phyloP scores from a whole-genome alignment of 2,113 vertebrate genomes.

The Malaclemys terrapin region DNA sequence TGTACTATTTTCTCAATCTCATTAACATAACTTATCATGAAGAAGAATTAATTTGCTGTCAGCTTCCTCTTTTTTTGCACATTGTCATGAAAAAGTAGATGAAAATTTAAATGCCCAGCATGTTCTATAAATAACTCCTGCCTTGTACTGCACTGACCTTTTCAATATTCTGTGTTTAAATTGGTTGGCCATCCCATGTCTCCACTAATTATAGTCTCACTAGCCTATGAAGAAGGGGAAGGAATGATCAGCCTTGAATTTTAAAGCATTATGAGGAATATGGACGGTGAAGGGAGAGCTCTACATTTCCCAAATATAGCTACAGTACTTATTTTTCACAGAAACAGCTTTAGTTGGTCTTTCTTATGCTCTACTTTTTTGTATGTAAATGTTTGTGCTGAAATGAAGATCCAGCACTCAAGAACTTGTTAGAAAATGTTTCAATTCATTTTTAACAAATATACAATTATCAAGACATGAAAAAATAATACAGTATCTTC shows the following conservation, averaged over 20 bases:
- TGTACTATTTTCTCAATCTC: neutral
- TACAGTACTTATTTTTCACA: neutral
- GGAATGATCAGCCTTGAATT: neutral
- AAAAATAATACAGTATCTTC: neutral
- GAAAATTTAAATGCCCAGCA: neutral
- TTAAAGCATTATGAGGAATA: neutral
- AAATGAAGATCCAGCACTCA: neutral
- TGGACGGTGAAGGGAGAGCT: neutral
- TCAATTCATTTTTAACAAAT: neutral
- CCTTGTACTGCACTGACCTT: neutral
- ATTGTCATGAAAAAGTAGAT: neutral
- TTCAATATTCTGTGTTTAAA: neutral
- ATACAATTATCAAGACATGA: neutral
- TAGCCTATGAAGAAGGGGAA: neutral
- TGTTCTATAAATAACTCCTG: neutral
- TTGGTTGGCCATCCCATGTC: neutral
- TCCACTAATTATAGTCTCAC: neutral
- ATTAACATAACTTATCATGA: neutral
- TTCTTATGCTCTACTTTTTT: neutral
- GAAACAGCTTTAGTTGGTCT: neutral
- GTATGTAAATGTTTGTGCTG: neutral
- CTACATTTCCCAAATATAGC: neutral
- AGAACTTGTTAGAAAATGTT: neutral
- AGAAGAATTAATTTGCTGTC: neutral
- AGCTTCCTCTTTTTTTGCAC: constrained; percentile 2